Conservation (phyloP, 2,113 vertebrate species). For the Gnathochromis pfefferi region DNA sequence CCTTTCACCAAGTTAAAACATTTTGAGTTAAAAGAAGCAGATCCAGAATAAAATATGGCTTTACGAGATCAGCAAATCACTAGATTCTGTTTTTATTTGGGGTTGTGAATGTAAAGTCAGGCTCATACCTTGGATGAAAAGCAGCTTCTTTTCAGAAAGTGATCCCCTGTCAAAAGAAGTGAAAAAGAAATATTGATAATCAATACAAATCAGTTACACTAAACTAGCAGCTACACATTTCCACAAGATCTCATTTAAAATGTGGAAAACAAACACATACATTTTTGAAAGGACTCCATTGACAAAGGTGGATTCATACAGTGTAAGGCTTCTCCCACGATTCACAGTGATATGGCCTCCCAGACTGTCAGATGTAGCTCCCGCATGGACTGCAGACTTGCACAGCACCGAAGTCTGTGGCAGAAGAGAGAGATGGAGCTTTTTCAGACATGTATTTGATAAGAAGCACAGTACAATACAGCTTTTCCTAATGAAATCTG, state of each 20-base stretch:
- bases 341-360: conserved; percentile 74
- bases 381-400: conserved; percentile 80
- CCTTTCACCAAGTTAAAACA: background rate
- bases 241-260: background rate
- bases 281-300: conserved; percentile 81
- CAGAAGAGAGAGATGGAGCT: background rate
- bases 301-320: conserved; percentile 78
- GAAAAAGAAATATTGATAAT: background rate
- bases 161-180: conserved; percentile 71
- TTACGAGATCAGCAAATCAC: background rate
- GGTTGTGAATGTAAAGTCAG: background rate
- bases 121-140: conserved; percentile 75
- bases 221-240: background rate
- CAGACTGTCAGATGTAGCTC: conserved; percentile 68
- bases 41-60: background rate
- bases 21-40: background rate
- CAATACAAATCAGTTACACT: background rate
- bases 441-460: background rate
- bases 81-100: background rate
- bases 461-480: background rate
- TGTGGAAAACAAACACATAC: conserved; percentile 41
- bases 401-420: conserved; percentile 82
- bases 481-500: background rate
- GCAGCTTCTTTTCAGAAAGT: conserved; percentile 79
- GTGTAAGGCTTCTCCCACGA: conserved; percentile 73